A percentile compares a stretch with the other conserved stretches of the same genome.
These are phyloP conservation scores for Eristalis pertinax DNA, from an alignment of 2,888 invertebrate species.

Conservation along the genomic window DNA sequence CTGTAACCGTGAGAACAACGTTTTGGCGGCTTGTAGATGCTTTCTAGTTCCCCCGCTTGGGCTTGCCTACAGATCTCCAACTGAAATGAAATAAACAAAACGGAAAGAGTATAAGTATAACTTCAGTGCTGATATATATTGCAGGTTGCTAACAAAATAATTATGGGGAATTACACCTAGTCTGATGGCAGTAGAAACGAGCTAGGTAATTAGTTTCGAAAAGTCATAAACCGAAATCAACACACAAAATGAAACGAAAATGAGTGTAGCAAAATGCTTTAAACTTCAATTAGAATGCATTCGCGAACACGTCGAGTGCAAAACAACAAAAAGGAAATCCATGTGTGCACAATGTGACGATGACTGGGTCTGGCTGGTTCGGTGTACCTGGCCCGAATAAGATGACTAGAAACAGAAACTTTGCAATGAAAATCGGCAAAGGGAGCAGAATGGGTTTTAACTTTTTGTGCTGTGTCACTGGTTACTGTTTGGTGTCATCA, in stretches of 20 bases:
- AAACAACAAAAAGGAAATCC: constrained; percentile 15
- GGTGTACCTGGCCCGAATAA: constrained; percentile 4
- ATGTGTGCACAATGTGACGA: neutral
- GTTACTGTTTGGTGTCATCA: constrained; percentile 48
- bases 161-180: constrained; percentile 35
- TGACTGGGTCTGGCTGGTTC: neutral
- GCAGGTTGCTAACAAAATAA: constrained; percentile 31
- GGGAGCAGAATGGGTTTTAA: neutral
- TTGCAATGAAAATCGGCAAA: neutral
- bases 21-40: constrained; percentile 29
- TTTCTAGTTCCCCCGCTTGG: neutral
- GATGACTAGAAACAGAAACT: constrained; percentile 24
- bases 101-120: neutral
- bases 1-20: constrained; percentile 55
- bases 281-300: constrained; percentile 58
- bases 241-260: constrained; percentile 5
- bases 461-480: constrained; percentile 42
- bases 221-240: constrained; percentile 50
- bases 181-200: constrained; percentile 8
- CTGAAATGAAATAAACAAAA: constrained; percentile 34
- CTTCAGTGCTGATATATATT: neutral
- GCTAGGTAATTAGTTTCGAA: constrained; percentile 50
- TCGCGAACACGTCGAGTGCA: constrained; percentile 38
- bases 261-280: constrained; percentile 42
- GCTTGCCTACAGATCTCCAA: constrained; percentile 11